phyloP scores from a whole-genome alignment of 2,113 vertebrate species.

The Petrocephalus microphthalmus region DNA sequence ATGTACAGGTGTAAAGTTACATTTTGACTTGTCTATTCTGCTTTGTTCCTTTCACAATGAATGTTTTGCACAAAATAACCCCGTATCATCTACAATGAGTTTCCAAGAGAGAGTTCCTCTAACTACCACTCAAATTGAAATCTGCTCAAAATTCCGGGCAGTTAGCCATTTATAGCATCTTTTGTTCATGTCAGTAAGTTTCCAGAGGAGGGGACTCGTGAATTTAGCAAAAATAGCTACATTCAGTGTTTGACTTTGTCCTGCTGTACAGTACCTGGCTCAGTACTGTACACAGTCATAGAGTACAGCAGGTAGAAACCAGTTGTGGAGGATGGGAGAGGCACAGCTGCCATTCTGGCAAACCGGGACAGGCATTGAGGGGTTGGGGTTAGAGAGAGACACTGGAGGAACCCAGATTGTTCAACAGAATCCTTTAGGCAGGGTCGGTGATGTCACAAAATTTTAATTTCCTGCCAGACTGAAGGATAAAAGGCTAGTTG shows the following conservation, averaged over 20 bases:
- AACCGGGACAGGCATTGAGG: not conserved
- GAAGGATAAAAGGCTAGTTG: not conserved
- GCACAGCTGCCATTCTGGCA: not conserved
- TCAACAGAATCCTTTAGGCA: not conserved
- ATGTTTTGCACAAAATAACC: not conserved
- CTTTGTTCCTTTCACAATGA: not conserved
- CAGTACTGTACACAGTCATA: not conserved
- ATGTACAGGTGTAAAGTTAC: not conserved
- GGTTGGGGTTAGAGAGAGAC: not conserved
- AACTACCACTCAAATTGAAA: not conserved
- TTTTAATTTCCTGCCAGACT: not conserved
- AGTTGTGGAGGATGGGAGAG: not conserved
- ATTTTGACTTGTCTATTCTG: not conserved
- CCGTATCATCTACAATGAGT: not conserved
- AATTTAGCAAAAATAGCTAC: not conserved
- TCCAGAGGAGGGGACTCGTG: not conserved
- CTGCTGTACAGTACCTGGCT: not conserved
- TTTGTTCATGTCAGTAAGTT: not conserved
- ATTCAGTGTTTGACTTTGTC: not conserved
- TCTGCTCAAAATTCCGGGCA: not conserved
- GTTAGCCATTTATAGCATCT: not conserved
- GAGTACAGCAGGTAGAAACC: not conserved
- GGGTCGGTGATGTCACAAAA: slow-evolving; percentile 1
- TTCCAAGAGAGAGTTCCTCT: not conserved
- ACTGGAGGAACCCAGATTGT: not conserved